Evolutionary conservation across 1,140 invertebrate species (phyloP), one percentile per base, ranked within the genome.

Genomic region (Tetragonula clypearis): DNA sequence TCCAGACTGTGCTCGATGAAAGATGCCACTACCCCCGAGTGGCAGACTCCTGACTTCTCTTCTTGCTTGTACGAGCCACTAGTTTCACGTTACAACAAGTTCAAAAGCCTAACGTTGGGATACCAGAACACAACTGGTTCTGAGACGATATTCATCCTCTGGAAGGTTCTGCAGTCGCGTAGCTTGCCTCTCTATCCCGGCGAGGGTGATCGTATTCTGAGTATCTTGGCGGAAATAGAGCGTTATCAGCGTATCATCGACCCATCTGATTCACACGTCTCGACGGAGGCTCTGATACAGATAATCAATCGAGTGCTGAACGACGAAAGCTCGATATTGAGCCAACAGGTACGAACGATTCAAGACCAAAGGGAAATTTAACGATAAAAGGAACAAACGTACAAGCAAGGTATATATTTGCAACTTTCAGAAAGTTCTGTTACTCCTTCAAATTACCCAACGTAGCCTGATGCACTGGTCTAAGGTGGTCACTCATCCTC

Each of bases 1-100:
- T 93, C 94, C 4, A 94, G 96, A 69, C 93, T 95, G 11, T 97
- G 96, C 86, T 95, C 95, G 53, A 95, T 96, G 89, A 95, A 94
- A n/a, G 96, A 96, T 88, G 93, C 95, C 1, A 95, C 95, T 19
- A 96, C 96, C 56, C 96, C 97, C 1, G 96, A 96, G 82, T 98
- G 97, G 97, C 95, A 96, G 69, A 93, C 95, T 49, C 97, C 97
- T 8, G 97, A 98, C 92, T 98, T 97, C 90, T 97, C 97, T 3
- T 94, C 95, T 19, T 98, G 97, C 88, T 94, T 97, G 2, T 96
- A 96, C 15, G 96, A 97, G 88, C 95, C 96, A 2, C 92, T 98
- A 19, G 92, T 95, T 55, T 93, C 95, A 79, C 96, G 97, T 84
- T 96, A 96, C 88, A 96, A 96, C 89, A 95, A 96, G 95, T 97